A percentile compares a stretch with the other conserved stretches of the same genome.
Evolutionary conservation across 2,113 vertebrate species (phyloP).

Genomic region (Marmota flaviventris): DNA sequence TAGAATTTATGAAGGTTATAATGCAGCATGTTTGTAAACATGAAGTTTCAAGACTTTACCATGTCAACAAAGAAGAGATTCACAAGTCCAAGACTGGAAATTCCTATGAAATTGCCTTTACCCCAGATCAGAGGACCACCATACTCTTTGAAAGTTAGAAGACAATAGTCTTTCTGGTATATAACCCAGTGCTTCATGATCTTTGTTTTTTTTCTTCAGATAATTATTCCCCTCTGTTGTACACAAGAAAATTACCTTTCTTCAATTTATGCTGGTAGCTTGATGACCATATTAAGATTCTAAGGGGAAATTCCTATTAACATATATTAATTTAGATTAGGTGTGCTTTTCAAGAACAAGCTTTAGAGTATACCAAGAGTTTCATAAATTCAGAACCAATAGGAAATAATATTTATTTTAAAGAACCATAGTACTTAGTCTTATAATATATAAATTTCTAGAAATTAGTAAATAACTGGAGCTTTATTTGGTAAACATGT

Average conservation of each 20-base stretch:
- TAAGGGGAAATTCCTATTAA: not conserved
- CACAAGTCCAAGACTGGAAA: not conserved
- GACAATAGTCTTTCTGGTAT: not conserved
- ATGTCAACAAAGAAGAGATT: not conserved
- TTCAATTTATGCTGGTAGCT: not conserved
- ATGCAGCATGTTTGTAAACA: not conserved
- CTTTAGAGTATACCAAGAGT: not conserved
- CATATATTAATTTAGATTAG: not conserved
- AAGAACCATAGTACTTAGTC: not conserved
- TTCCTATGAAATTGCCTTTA: not conserved
- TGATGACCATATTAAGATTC: not conserved
- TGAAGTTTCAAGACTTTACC: not conserved
- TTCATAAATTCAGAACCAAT: not conserved
- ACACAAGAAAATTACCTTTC: not conserved
- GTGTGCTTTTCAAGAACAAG: conserved; percentile 32
- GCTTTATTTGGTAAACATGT: not conserved
- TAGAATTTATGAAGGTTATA: not conserved
- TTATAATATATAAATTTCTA: not conserved
- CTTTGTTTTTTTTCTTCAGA: not conserved
- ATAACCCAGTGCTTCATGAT: not conserved
- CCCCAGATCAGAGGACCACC: not conserved
- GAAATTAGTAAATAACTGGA: conserved; percentile 5
- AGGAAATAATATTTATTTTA: not conserved
- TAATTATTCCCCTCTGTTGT: not conserved
- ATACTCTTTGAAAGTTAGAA: too few species aligned